Base-by-base conservation (phyloP, 2,888 invertebrate species). In the Mechanitis messenoides region DNA sequence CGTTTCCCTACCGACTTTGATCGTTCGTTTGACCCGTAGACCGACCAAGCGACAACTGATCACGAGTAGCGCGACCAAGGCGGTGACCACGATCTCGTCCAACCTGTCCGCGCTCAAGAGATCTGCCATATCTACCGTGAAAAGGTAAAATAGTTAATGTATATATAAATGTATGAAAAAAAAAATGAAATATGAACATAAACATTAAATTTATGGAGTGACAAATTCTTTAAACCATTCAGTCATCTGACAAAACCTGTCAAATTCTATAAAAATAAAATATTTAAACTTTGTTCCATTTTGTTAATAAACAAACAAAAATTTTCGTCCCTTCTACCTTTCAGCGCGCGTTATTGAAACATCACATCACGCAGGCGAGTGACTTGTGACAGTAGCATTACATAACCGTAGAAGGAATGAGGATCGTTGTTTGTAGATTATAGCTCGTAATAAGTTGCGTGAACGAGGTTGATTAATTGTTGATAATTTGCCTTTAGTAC, bases 41-140 rank as follows among this genome's bases (percentile, higher is more conserved):
- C 82, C 85, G 56, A 65, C 78, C 56, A 90, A 89, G 69, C 80
- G 89, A 0, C 86, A 83, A 69, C 78, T 88, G 55, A 79, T 87
- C 62, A 87, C 87, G 4, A 81, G 83, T 68, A 89, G 89, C 70
- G 89, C 89, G 0, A 82, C 73, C 11, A 87, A 84, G 61, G 87
- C 87, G 0, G 77, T 82, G 56, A 69, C 77, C 20, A 74, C 79
- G 0, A 58, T 83, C 60, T 68, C 80, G 33, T 79, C 74, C 69
- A 88, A 87, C 67, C 62, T 82, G 28, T 85, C 89, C 0, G 85
- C 88, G 7, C 70, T 87, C 54, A 90, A 87, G 74, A 72, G 90
- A 63, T 81, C 86, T 2, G 90, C 90, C 55, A 81, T 88, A 3
- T 75, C 89, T 46, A 84, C 87, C 71, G 80, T 89, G 58, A 90